phyloP scores from a whole-genome alignment of 1,140 invertebrate species.

The Zaprionus capensis region DNA sequence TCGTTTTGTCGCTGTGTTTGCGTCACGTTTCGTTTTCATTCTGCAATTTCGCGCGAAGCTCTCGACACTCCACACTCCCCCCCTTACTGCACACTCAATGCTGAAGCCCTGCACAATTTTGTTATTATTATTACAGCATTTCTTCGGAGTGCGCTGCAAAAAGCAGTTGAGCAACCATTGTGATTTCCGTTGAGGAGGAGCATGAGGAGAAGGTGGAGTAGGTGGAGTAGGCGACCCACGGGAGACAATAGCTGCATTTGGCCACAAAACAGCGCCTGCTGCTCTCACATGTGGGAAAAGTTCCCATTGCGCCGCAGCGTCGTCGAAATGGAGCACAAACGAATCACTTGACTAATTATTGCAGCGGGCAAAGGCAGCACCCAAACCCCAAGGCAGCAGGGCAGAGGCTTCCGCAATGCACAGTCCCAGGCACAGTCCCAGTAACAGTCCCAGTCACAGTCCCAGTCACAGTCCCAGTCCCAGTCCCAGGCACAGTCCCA shows the following conservation, averaged over 20 bases:
- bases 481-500: slow-evolving; percentile 10
- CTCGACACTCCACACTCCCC: background rate
- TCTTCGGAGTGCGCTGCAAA: slow-evolving; percentile 54
- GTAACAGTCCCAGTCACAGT: background rate
- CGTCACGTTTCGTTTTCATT: slow-evolving; percentile 80
- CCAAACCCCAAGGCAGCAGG: background rate
- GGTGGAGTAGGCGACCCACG: slow-evolving; percentile 6
- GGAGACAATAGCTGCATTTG: slow-evolving; percentile 12
- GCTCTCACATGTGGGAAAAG: slow-evolving; percentile 56
- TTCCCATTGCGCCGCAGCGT: slow-evolving; percentile 30
- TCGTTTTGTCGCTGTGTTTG: slow-evolving; percentile 55
- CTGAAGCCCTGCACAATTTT: slow-evolving; percentile 68
- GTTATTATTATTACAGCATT: slow-evolving; percentile 79
- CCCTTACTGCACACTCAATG: background rate
- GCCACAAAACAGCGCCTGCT: slow-evolving; percentile 10
- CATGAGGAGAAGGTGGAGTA: background rate
- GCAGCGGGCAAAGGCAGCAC: background rate
- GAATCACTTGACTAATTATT: slow-evolving; percentile 48
- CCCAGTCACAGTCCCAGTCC: no score
- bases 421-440: slow-evolving; percentile 1
- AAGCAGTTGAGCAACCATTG: slow-evolving; percentile 75
- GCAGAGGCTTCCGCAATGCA: slow-evolving; percentile 46
- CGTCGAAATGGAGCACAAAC: slow-evolving; percentile 65
- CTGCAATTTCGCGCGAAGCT: slow-evolving; percentile 33
- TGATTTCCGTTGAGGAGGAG: slow-evolving; percentile 26